Conservation (phyloP, 1,140 invertebrate species). For the Drosophila virilis region DNA sequence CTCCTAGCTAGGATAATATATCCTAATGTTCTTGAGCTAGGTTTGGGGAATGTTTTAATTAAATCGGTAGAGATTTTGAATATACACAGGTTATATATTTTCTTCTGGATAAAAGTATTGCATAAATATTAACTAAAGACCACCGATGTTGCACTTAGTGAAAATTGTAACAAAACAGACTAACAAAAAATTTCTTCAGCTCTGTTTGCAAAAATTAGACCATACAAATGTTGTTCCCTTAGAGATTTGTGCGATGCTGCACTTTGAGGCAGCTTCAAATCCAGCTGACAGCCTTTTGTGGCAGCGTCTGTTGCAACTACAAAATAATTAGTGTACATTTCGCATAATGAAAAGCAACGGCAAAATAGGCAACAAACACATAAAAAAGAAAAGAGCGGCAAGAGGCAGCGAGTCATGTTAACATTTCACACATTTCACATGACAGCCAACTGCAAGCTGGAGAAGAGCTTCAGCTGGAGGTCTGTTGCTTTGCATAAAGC, state of each 20-base stretch:
- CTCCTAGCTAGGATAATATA: too few species aligned
- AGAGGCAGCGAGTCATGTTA: slow-evolving; percentile 41
- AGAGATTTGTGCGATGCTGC: neutral
- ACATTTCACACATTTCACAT: slow-evolving; percentile 79
- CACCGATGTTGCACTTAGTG: too few species aligned
- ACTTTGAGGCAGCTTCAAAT: slow-evolving; percentile 2
- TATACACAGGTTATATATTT: too few species aligned
- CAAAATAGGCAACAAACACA: slow-evolving; percentile 25
- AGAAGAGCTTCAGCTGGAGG: neutral
- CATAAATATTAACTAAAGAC: too few species aligned
- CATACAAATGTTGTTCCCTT: neutral
- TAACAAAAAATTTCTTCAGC: too few species aligned
- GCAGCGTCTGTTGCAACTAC: slow-evolving; percentile 52
- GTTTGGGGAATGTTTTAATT: too few species aligned
- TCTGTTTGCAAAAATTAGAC: neutral
- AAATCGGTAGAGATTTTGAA: too few species aligned
- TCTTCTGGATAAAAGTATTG: too few species aligned
- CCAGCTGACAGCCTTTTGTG: slow-evolving; percentile 48
- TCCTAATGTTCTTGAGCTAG: too few species aligned
- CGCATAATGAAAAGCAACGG: slow-evolving; percentile 75
- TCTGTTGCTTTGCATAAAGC: slow-evolving; percentile 65
- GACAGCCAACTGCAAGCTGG: slow-evolving; percentile 28
- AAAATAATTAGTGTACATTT: slow-evolving; percentile 80
- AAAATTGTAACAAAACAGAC: too few species aligned
- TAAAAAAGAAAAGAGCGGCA: slow-evolving; percentile 32